Evolutionary conservation across 2,888 invertebrate genomes (phyloP).

Genomic region (Autographa pulchrina): DNA sequence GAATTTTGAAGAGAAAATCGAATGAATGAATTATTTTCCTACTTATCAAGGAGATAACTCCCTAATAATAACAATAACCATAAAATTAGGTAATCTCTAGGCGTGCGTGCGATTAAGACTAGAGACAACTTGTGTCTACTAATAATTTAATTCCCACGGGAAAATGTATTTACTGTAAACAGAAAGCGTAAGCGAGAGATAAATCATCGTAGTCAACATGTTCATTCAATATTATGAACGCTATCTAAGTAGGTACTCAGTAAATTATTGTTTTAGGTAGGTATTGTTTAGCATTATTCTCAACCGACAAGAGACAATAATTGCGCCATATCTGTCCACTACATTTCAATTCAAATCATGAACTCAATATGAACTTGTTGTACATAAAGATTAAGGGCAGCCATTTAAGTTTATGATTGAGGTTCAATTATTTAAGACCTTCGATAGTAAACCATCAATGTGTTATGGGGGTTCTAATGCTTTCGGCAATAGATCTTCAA

Average conservation of each 20-base stretch:
- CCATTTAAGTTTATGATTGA: conserved; percentile 45
- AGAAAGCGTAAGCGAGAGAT: conserved; percentile 29
- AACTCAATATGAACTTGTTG: conserved; percentile 47
- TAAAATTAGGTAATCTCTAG: no score
- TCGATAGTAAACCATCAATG: conserved; percentile 44
- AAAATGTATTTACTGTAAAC: conserved; percentile 20
- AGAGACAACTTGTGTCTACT: background rate
- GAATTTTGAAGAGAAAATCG: no score
- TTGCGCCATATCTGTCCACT: conserved; percentile 29
- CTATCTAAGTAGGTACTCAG: conserved; percentile 23
- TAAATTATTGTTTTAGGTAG: conserved; percentile 24
- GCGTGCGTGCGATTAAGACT: no score
- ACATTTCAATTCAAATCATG: conserved; percentile 44
- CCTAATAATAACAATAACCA: no score
- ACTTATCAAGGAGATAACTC: no score
- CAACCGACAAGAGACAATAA: conserved; percentile 47
- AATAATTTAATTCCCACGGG: conserved; percentile 28
- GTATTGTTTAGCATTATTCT: conserved; percentile 52
- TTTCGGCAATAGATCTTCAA: conserved; percentile 60
- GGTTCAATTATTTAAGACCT: conserved; percentile 56
- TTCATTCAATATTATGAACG: conserved; percentile 40
- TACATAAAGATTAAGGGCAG: conserved; percentile 59
- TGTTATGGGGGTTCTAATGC: conserved; percentile 51
- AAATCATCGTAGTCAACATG: conserved; percentile 37
- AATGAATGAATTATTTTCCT: no score